Conservation (phyloP, 2,888 invertebrate genomes). For the Drepana falcataria region DNA sequence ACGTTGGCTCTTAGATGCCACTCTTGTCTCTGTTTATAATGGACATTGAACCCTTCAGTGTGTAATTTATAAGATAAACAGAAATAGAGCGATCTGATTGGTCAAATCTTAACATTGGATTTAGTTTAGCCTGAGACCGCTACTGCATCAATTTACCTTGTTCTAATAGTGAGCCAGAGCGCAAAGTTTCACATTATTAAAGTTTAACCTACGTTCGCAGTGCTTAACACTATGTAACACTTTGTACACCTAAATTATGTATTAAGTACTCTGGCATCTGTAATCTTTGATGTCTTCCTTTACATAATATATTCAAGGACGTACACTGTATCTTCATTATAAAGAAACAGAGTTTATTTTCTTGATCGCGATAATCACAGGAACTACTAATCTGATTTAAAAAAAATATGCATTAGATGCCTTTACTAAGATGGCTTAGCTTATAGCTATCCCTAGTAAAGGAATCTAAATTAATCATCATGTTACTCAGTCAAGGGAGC, state of each 20-base stretch:
- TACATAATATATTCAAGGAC: neutral
- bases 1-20: too few relatives aligned
- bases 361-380: too few relatives aligned
- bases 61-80: conserved; percentile 27
- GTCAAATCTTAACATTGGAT: conserved; percentile 46
- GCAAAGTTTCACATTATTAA: conserved; percentile 34
- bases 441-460: too few relatives aligned
- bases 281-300: conserved; percentile 22
- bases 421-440: too few relatives aligned
- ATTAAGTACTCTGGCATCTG: conserved; percentile 27
- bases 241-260: conserved; percentile 24
- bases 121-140: conserved; percentile 41
- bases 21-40: conserved; percentile 5
- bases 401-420: too few relatives aligned
- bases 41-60: conserved; percentile 23
- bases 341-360: too few relatives aligned
- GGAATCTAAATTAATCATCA: too few relatives aligned
- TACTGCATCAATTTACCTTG: conserved; percentile 39
- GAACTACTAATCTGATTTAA: too few relatives aligned
- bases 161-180: conserved; percentile 21
- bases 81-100: conserved; percentile 32
- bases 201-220: conserved; percentile 22
- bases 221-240: conserved; percentile 6
- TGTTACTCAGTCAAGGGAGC: too few relatives aligned
- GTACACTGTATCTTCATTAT: too few relatives aligned